Conservation (phyloP, 2,113 vertebrate species). For the Progne subis region DNA sequence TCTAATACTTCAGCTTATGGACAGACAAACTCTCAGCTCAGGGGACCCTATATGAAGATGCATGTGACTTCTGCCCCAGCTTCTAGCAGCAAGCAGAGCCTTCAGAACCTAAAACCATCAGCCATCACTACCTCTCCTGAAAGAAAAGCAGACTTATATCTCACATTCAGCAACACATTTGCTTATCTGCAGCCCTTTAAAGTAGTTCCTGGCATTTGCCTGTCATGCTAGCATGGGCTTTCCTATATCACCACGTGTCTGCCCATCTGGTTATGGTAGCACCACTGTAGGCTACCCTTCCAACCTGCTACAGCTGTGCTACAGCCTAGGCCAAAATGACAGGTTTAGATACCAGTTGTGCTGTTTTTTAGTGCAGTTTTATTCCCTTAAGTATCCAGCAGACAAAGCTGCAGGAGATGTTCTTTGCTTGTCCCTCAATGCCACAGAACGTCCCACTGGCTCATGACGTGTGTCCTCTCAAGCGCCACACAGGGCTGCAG, state of each 20-base stretch:
- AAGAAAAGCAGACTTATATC: neutral
- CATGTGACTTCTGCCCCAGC: neutral
- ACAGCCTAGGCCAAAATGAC: neutral
- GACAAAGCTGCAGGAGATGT: neutral
- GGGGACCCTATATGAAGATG: fast-evolving
- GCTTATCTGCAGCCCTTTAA: neutral
- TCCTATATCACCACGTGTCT: neutral
- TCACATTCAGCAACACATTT: neutral
- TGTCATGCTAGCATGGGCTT: fast-evolving
- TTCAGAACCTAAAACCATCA: neutral
- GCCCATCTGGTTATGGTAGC: neutral
- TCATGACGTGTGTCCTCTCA: fast-evolving
- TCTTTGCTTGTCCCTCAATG: neutral
- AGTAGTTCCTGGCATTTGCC: neutral
- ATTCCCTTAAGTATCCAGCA: neutral
- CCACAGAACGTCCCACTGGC: neutral
- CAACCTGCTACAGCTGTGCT: neutral
- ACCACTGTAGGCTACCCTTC: neutral
- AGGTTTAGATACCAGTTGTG: neutral
- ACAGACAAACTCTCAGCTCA: neutral
- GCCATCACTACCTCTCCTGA: neutral
- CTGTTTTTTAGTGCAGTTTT: neutral
- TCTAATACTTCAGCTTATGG: neutral
- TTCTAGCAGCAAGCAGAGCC: neutral
- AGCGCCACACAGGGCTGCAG: fast-evolving